Base-by-base conservation (phyloP, 2,797 vertebrate genomes). In the Xyrichtys novacula region DNA sequence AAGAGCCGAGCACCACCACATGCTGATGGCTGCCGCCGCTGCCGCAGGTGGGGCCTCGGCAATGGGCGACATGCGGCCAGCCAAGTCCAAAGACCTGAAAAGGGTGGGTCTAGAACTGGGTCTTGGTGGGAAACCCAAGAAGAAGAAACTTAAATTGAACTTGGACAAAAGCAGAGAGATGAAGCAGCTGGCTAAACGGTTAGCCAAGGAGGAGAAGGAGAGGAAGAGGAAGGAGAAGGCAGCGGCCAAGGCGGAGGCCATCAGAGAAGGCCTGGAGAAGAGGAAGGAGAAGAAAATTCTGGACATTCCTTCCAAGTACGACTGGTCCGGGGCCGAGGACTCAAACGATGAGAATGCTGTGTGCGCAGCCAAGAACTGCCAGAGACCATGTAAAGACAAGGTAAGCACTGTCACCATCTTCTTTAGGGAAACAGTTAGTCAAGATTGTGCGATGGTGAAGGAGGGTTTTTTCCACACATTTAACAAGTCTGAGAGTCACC, bases 321-420 rank as follows among this genome's bases (percentile, higher is more conserved):
- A 99, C 86, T 99, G 98, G 98, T 99, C 98, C 0, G 98, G 97
- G 32, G 98, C 98, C 0, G 98, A 99, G 34, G 98, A 99, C 62
- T 99, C 98, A 0, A 98, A 99, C 14, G 98, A 99, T 1, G 98
- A 99, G 87, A 98, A 99, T 0, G 98, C 98, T 0, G 96, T 99
- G 7, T 99, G 98, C 16, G 97, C 98, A 0, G 95, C 98, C 2
- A 97, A 97, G 75, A 97, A 96, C 92, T 99, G 98, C 87, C 97
- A 98, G 73, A 92, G 98, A 49, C 98, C 98, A 19, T 99, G 97
- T 90, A 99, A 98, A 87, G 98, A 99, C 74, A 99, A 99, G 94
- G 98, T 99, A 87, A 95, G 78, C 8, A 49, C 8, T 5, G 3
- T 1, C 16, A n/a, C 25, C 22, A 10, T 20, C 6, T 9, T 20